Evolutionary conservation across 2,113 vertebrate genomes (phyloP), one percentile per base, ranked within the genome.

Genomic region (Emydocephalus ijimae): DNA sequence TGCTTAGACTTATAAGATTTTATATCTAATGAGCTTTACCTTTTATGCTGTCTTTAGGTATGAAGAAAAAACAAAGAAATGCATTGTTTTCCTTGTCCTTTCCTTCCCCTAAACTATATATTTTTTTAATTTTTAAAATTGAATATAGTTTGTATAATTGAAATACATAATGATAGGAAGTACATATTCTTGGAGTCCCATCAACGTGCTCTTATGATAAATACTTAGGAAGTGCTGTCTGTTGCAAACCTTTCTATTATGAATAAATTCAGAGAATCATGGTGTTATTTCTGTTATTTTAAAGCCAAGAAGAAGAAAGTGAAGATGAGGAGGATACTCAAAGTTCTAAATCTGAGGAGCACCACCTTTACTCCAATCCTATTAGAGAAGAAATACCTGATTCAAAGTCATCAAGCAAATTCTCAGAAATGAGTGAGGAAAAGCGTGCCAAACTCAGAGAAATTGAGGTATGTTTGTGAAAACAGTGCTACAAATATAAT

Each of bases 351-450:
- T 98, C 98, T 24, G 98, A 98, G 91, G 98, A 99, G 3, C 98
- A 98, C 85, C 98, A 98, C 91, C 97, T 98, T 92, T 99, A 98
- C 95, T 98, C 98, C 92, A 99, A 99, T 96, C 98, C 98, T 55
- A 97, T 98, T 91, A 98, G 98, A 97, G 99, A 99, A 45, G 99
- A 99, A 92, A 97, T 98, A 94, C 94, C 98, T 0, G 99, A 99
- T 90, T 96, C 97, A 9, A 99, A 99, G 92, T 97, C 97, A 14
- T 96, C 97, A 1, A 92, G 97, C 59, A 99, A 99, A 91, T 98
- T 98, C 29, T 98, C 98, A 10, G 99, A 99, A 97, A 99, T 99
- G 98, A 99, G 98, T 90, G 99, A 99, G 96, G 99, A 99, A 94
- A 99, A 99, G 93, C 98, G 99, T 94, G 98, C 98, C 91, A 99